Base-by-base conservation (phyloP, 2,797 vertebrate genomes). In the Hylomyscus alleni region DNA sequence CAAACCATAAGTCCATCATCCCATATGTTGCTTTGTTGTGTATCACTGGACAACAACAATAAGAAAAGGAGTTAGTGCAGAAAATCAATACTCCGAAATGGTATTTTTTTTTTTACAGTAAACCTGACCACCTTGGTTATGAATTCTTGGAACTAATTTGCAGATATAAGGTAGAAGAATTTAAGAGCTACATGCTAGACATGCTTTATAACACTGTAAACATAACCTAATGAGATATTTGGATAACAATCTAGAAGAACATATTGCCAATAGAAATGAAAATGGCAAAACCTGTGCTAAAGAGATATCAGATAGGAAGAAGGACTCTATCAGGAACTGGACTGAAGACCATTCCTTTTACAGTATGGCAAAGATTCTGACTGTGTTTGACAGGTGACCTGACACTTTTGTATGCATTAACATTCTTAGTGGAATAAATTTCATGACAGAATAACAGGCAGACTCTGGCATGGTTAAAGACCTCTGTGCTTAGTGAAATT, bases 391-490 rank as follows among this genome's bases (percentile, higher is more conserved):
- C 60, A 72, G 47, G 13, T 29, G 6, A 26, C 34, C 13, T 29
- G 13, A 26, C 2, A 37, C 17, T 26, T 69, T 87, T 26, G 34
- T 54, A 26, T 31, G 17, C 15, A 44, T 31, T 58, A 58, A 22
- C 52, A 20, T 13, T 12, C 3, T 89, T 44, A 37, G 6, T 44
- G 8, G 26, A 89, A 58, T 40, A 44, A 62, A 89, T 89, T 31
- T 44, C 37, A 75, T 34, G 37, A 34, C 3, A 89, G 24, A 73
- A 22, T 15, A 44, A 47, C 6, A 60, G 19, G 29, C 19, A 60
- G 17, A 5, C 4, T 20, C 1, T 56, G 24, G 9, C 6, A 40
- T 58, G n/a, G 26, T 9, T 6, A 37, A 40, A 22, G 3, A 1
- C 40, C 34, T 75, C 17, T 22, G 4, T 31, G 24, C 56, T 75